Evolutionary conservation across 2,797 vertebrate genomes (phyloP).

Genomic region (Austrolebias charrua): DNA sequence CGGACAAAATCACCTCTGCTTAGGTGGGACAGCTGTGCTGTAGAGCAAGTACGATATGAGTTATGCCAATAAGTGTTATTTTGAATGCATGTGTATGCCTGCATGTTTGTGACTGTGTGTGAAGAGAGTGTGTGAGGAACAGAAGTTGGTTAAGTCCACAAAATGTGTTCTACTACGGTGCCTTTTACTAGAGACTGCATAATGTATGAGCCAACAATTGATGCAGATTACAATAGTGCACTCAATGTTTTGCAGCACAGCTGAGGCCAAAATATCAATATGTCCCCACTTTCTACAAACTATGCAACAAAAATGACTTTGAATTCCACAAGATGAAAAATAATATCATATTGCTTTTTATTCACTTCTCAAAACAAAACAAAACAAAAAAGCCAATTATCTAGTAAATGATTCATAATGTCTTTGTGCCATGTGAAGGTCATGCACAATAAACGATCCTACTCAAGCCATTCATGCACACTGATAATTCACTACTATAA

Average conservation of each 20-base stretch:
- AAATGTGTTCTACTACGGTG: slow-evolving; percentile 50
- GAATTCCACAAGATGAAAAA: slow-evolving; percentile 35
- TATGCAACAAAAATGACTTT: slow-evolving; percentile 27
- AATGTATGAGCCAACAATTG: slow-evolving; percentile 66
- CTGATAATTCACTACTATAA: slow-evolving; percentile 59
- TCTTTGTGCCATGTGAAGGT: slow-evolving; percentile 37
- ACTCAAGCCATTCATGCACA: slow-evolving; percentile 58
- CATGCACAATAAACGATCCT: slow-evolving; percentile 43
- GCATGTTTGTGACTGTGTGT: slow-evolving; percentile 9
- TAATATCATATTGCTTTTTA: slow-evolving; percentile 24
- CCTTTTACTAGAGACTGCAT: slow-evolving; percentile 64
- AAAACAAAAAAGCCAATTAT: slow-evolving; percentile 36
- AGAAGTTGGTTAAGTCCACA: slow-evolving; percentile 50
- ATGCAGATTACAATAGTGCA: slow-evolving; percentile 61
- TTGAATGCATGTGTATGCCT: slow-evolving; percentile 33
- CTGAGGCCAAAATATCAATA: slow-evolving; percentile 47
- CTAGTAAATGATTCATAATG: slow-evolving; percentile 19
- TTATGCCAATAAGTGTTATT: slow-evolving; percentile 46
- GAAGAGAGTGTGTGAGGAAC: slow-evolving; percentile 42
- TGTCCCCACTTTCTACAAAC: slow-evolving; percentile 51
- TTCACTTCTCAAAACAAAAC: slow-evolving; percentile 28
- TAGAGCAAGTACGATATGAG: slow-evolving; percentile 44
- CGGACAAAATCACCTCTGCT: slow-evolving; percentile 62
- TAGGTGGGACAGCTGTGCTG: slow-evolving; percentile 52
- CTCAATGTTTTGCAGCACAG: slow-evolving; percentile 51